Evolutionary conservation across 2,797 vertebrate species (phyloP), one percentile per base, ranked within the genome.

Genomic region (Enteromius mattozi): DNA sequence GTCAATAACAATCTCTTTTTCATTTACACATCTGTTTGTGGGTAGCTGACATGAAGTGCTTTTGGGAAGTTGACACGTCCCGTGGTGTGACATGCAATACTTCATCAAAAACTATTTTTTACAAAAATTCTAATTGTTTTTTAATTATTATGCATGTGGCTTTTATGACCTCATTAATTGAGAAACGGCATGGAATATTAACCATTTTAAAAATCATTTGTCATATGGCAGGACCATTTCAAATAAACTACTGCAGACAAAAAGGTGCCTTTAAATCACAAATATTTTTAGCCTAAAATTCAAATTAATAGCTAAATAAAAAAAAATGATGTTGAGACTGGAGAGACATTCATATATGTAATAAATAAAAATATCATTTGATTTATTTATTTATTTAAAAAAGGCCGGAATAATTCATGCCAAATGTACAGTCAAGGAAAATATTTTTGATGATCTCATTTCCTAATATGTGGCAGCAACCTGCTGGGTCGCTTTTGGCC

Each of bases 381-480:
- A 6, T 37, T 37, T 37, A 37, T 4, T 42, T 2, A 42, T 42
- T 42, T 17, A 17, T 19, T 2, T 13, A 27, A 27, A 27, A 12
- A 27, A 61, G n/a, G 56, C n/a, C 35, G 14, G 54, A 69, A 66
- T 56, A 49, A 72, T 4, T 49, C 7, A 17, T 69, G 82, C n/a
- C 82, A 78, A 42, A 78, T 75, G 74, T 78, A 76, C 17, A 33
- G 45, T 59, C 49, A 51, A 6, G 59, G 37, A 47, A 71, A 82
- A 84, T 86, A 84, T 78, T 87, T 70, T 51, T 78, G 72, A 63
- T 54, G 49, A 78, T 69, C 54, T 71, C 37, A 10, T 81, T 80
- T 78, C 56, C 42, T 87, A 65, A 84, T 85, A 72, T 81, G 47
- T 9, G 19, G 14, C 51, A 66, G 63, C 14, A 49, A 63, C 65